Evolutionary conservation across 2,888 invertebrate species (phyloP), one percentile per base, ranked within the genome.

Genomic region (Lordiphosa fenestrarum): DNA sequence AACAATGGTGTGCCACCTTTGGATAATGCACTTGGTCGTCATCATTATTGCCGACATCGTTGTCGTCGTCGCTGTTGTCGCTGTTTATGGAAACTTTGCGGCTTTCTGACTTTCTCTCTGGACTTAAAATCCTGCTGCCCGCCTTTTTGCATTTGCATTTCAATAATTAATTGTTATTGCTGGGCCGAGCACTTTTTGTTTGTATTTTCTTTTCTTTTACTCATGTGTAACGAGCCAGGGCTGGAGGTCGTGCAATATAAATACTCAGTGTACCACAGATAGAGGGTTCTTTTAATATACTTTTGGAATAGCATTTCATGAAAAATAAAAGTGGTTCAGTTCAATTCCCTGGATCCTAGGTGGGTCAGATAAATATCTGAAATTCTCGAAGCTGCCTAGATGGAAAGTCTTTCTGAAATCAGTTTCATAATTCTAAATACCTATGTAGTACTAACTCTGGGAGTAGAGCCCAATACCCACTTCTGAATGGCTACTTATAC

Each of bases 91-190:
- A 56, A 56, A 52, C 51, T 56, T 56, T 51, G 51, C 56, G 56
- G 51, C 38, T 51, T 56, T 51, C 51, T 33, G 50, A 39, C 38
- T 39, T 38, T 41, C 42, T 35, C 42, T 30, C 42, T 44, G 39
- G 30, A 30, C 30, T 30, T 9, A 30, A 30, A 30, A 9, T 30
- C 44, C 49, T 48, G 49, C 59, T 30, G 40, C 67, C 42, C 12
- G 40, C 41, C 10, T 35, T 41, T 51, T 41, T 59, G 53, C 76
- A 73, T 73, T 76, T 73, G 63, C 73, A 72, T 74, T 73, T 73
- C 60, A 74, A 70, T 73, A 73, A 73, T 73, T 73, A 70, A 74
- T 76, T 74, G 73, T 74, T 76, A 73, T 76, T 73, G 73, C 70
- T 65, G 66, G 69, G 53, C 42, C 23, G 58, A 67, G 59, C 58